These are phyloP conservation scores for Glaucomys volans DNA, from an alignment of 2,113 vertebrate species.

Conservation along the genomic window DNA sequence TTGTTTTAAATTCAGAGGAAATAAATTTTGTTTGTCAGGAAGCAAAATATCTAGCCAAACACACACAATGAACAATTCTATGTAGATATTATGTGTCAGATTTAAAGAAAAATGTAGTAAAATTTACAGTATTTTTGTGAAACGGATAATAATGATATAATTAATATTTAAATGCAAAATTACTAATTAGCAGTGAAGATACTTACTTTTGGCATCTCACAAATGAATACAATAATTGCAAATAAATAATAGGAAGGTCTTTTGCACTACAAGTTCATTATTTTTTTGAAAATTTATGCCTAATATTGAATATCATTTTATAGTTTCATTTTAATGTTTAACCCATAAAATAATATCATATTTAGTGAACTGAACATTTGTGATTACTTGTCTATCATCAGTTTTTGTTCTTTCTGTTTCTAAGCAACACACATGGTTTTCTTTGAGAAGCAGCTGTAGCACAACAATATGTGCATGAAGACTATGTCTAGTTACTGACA, in stretches of 20 bases:
- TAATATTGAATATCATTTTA: not conserved
- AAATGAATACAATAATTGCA: not conserved
- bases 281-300: not conserved
- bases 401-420: not conserved
- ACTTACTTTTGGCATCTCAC: not conserved
- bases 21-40: not conserved
- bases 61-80: not conserved
- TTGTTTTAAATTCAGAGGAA: not conserved
- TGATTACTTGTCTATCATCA: not conserved
- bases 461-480: not conserved
- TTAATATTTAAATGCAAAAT: not conserved
- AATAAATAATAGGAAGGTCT: not conserved
- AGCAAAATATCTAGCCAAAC: not conserved
- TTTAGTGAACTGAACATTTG: not conserved
- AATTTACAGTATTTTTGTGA: not conserved
- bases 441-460: not conserved
- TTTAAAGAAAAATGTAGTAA: not conserved
- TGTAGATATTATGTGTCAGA: not conserved
- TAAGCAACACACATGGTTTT: too few species aligned
- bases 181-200: not conserved
- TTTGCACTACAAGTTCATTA: not conserved
- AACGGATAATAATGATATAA: not conserved
- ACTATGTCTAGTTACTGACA: not conserved
- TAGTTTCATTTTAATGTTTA: not conserved
- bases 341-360: not conserved